Evolutionary conservation across 2,888 invertebrate species (phyloP), one percentile per base, ranked within the genome.

Genomic region (Ptilodon capucinus): DNA sequence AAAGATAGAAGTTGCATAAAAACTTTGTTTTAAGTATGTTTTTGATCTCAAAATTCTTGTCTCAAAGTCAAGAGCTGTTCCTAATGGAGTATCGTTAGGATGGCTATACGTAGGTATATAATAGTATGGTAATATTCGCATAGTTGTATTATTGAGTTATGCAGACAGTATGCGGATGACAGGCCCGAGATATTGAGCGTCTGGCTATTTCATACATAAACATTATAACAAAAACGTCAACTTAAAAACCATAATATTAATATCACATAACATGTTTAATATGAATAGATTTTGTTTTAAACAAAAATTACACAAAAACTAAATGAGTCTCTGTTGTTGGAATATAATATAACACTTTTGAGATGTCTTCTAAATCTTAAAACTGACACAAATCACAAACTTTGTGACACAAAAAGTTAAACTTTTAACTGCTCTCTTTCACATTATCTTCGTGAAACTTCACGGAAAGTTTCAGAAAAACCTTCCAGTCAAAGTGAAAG

Each of bases 111-210:
- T n/a, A n/a, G n/a, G n/a, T n/a, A n/a, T n/a, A n/a, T n/a, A 48
- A 54, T 49, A 67, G 68, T 61, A 68, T 61, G 54, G 69, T 70
- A 69, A 69, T 71, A 61, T 62, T 55, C 66, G 78, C 84, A 88
- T 88, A 86, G 82, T 81, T 87, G 71, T 72, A 82, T 73, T 87
- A 89, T 88, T 86, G 84, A 88, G 87, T 83, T 89, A 89, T 89
- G 89, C 88, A 87, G 89, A 84, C 87, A 52, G 65, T 45, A 61
- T 59, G 56, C 53, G 54, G 64, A 61, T 69, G 64, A 62, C 51
- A 70, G 66, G 59, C 60, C 39, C 21, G 54, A 51, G 68, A 70
- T 79, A 79, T 78, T 75, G 66, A 68, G 57, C 61, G 82, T 81
- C 81, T 79, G 74, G 76, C 70, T 65, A 77, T 77, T 74, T 62